These are phyloP conservation scores for Drosophila pullipes DNA, from an alignment of 2,888 invertebrate genomes.

Conservation along the genomic window DNA sequence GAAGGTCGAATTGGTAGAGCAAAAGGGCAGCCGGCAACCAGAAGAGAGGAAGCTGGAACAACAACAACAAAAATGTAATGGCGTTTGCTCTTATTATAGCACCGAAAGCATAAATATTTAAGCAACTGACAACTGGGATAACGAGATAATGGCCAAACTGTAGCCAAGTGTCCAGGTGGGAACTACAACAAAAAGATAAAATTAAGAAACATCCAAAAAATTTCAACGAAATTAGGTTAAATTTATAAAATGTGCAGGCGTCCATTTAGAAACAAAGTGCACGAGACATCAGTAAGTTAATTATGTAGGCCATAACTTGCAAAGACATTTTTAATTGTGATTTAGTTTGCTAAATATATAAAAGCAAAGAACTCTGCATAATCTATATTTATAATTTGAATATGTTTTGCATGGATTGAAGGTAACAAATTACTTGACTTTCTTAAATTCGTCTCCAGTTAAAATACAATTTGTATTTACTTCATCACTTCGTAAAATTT, in stretches of 20 bases:
- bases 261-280: conserved; percentile 18
- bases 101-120: conserved; percentile 74
- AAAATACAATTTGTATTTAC: fast-evolving
- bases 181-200: not conserved
- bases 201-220: conserved; percentile 27
- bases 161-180: conserved; percentile 18
- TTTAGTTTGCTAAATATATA: not conserved
- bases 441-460: not conserved
- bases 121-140: conserved; percentile 71
- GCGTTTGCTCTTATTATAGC: conserved; percentile 75
- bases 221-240: conserved; percentile 64
- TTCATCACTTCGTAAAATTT: fast-evolving
- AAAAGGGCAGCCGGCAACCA: conserved; percentile 7
- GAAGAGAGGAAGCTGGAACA: conserved; percentile 4
- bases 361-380: not conserved
- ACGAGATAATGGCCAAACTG: conserved; percentile 58
- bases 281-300: conserved; percentile 43
- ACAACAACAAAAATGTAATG: conserved; percentile 48
- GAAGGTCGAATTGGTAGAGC: conserved; percentile 21
- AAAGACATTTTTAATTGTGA: not conserved
- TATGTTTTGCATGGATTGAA: not conserved
- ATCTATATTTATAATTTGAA: not conserved
- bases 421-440: too few relatives aligned
- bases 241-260: conserved; percentile 44
- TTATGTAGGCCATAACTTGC: conserved; percentile 25